Base-by-base conservation (phyloP, 2,797 vertebrate species). In the Miichthys miiuy region DNA sequence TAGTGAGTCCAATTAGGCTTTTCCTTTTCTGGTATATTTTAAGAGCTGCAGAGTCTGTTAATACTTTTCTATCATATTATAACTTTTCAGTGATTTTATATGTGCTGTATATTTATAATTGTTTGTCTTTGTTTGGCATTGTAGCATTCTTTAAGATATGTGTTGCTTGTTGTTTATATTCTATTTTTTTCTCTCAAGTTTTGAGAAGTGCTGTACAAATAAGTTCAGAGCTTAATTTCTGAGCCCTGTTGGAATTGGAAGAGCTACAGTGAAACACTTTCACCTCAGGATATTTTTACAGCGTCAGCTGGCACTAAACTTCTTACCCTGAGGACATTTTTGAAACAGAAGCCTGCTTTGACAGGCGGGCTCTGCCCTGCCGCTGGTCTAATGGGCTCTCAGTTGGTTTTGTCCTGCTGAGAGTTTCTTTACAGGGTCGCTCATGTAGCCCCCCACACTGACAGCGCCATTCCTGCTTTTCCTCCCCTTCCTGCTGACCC, bases 361-460 rank as follows among this genome's bases (percentile, higher is more conserved):
- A 70, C 65, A 25, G 79, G 6, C 68, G 30, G 41, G 44, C 81
- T 54, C 12, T n/a, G 27, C 47, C 68, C 76, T 66, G 65, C 76
- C 54, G 42, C 69, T 18, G 57, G 6, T 69, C 25, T 68, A 67
- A 81, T 66, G 25, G 73, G n/a, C 50, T 66, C 69, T 82, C 51
- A 75, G 85, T 88, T 87, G 42, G 82, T 75, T 90, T 87, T 78
- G 48, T 87, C 79, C 80, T 68, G 86, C 86, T 85, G 86, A 80
- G 87, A 76, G 75, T 78, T 82, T 69, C 83, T 86, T 61, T 23
- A 23, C 27, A 17, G 69, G 60, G 56, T 17, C 46, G 9, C 72
- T 72, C 82, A 48, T 55, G 23, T 38, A 55, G n/a, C 62, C 17
- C 50, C 54, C 56, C 42, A 13, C 12, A 65, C 71, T 77, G 46